Conservation (phyloP, 2,888 invertebrate genomes). For the Pammene fasciana region DNA sequence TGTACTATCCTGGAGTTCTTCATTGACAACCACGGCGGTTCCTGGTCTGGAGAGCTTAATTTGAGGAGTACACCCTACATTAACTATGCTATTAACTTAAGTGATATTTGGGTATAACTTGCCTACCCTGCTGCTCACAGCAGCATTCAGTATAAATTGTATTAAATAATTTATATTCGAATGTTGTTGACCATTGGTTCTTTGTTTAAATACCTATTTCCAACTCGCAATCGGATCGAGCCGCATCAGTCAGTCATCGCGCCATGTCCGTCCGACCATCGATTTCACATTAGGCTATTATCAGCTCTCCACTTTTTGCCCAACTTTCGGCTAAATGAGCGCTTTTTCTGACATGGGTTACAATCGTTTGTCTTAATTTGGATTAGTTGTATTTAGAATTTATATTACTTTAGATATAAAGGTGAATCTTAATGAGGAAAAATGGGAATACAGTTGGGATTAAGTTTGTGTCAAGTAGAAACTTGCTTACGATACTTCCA, state of each 20-base stretch:
- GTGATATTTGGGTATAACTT: too few species aligned
- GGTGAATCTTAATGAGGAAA: neutral
- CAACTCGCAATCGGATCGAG: conserved; percentile 23
- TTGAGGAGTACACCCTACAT: too few species aligned
- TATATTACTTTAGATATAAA: neutral
- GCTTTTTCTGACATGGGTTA: conserved; percentile 26
- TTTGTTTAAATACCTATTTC: conserved; percentile 23
- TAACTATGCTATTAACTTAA: too few species aligned
- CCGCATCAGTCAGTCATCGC: conserved; percentile 49
- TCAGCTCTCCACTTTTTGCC: conserved; percentile 36
- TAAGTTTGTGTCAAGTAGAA: neutral
- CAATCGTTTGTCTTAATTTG: conserved; percentile 36
- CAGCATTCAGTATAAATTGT: too few species aligned
- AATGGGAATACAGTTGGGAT: neutral
- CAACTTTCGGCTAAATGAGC: conserved; percentile 32
- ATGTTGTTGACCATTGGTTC: neutral
- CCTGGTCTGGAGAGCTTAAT: too few species aligned
- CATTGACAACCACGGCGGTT: too few species aligned
- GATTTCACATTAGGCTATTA: conserved; percentile 69
- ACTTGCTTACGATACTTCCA: neutral
- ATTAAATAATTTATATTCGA: too few species aligned
- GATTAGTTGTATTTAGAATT: conserved; percentile 10
- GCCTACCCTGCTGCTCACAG: too few species aligned
- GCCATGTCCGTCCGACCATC: conserved; percentile 53
- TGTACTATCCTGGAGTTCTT: too few species aligned